Percentiles rank a stretch among this genome's conserved stretches.
Conservation (phyloP, 2,888 invertebrate species). For the Patella caerulea region DNA sequence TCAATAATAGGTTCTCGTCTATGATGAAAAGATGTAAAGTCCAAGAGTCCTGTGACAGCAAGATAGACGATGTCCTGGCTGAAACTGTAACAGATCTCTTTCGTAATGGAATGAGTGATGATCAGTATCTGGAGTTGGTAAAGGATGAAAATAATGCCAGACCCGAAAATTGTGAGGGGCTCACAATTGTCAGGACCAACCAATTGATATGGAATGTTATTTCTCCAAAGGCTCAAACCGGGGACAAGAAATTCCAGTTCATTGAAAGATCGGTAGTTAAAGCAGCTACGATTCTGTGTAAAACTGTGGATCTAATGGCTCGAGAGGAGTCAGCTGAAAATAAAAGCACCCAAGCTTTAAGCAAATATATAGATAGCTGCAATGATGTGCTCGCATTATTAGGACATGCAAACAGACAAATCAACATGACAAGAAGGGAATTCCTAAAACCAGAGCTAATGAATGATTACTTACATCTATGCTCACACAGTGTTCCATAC, state of each 20-base stretch:
- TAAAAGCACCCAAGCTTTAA: conserved; percentile 24
- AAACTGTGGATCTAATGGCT: conserved; percentile 30
- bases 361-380: conserved; percentile 21
- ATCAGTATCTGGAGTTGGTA: conserved; percentile 23
- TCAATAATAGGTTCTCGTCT: conserved; percentile 10
- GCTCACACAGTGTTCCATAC: conserved; percentile 23
- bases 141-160: conserved; percentile 28
- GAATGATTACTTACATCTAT: conserved; percentile 23
- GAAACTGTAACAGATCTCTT: conserved; percentile 30
- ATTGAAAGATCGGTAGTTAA: conserved; percentile 27
- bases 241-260: no score
- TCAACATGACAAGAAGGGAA: conserved; percentile 26
- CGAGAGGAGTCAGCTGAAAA: conserved; percentile 20
- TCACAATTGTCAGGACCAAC: conserved; percentile 25
- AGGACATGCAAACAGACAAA: conserved; percentile 35
- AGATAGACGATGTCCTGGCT: conserved; percentile 26
- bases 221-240: conserved; percentile 6
- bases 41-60: conserved; percentile 21
- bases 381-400: conserved; percentile 31
- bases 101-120: conserved; percentile 29
- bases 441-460: conserved; percentile 26
- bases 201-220: conserved; percentile 30
- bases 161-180: conserved; percentile 31
- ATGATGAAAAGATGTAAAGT: conserved; percentile 29
- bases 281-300: conserved; percentile 29